Evolutionary conservation across 1,140 invertebrate genomes (phyloP), one percentile per base, ranked within the genome.

Genomic region (Stenopsyche tienmushanensis): DNA sequence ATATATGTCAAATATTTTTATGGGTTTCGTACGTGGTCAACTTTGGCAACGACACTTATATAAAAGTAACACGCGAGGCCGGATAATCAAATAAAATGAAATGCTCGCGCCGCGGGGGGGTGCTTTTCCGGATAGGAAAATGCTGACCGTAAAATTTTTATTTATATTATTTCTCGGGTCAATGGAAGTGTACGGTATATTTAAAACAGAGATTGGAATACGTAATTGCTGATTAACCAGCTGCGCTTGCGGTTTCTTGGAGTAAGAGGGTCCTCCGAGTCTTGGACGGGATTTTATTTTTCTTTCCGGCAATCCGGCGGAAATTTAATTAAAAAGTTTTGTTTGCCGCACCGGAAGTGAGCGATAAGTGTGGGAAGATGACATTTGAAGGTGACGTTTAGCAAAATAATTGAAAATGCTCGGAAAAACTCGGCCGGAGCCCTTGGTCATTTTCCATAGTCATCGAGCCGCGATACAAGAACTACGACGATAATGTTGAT

Each of bases 1-100:
- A 58, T 60, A 47, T 47, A 49, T 21, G 57, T 60, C 57, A 60
- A 60, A 60, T 60, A 39, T 60, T 60, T 60, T 60, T 60, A 60
- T 34, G 42, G 39, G 10, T 23, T 17, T n/a, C 7, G 41, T 60
- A 49, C 57, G 57, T 60, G 57, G 39, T 47, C 57, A 60, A 26
- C 42, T 41, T 25, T 18, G 13, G 15, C 24, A 17, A 57, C 39
- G 23, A 10, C 54, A 42, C 24, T 57, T 57, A n/a, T 15, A 17
- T 2, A 44, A 15, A 44, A 44, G 18, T 13, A 50, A 23, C n/a
- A 20, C 7, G 15, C 47, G 15, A 50, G 21, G 10, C 9, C 3
- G 17, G 13, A 3, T 5, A 18, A 5, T 10, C 3, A 10, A 20
- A 45, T 17, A 45, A 17, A 45, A 45, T 8, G 15, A 45, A 45